phyloP scores from a whole-genome alignment of 2,888 invertebrate species.

The Gastracanthus pulcherrimus region DNA sequence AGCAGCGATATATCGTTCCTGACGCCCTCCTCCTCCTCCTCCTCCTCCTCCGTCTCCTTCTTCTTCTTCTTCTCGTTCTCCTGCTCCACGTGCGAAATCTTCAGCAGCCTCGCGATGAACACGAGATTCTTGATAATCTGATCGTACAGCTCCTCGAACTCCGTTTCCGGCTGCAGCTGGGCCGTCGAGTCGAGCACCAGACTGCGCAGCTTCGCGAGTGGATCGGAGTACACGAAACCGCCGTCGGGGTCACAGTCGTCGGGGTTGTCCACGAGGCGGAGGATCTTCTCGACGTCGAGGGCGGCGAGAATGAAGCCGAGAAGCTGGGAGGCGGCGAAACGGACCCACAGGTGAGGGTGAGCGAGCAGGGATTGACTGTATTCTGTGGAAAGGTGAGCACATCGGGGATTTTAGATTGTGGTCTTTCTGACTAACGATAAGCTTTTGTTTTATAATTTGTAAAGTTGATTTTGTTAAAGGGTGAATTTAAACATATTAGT shows the following conservation, averaged over 20 bases:
- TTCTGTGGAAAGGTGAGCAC: no score
- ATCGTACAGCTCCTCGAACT: constrained; percentile 86
- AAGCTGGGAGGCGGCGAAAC: constrained; percentile 87
- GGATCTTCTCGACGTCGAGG: constrained; percentile 81
- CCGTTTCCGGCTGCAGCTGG: constrained; percentile 83
- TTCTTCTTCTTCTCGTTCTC: constrained; percentile 52
- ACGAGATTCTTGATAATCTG: constrained; percentile 86
- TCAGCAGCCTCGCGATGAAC: constrained; percentile 84
- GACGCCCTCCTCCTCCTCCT: constrained; percentile 59
- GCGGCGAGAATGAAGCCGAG: constrained; percentile 85
- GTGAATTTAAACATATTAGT: no score
- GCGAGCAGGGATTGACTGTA: constrained; percentile 85
- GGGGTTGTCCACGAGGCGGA: constrained; percentile 76
- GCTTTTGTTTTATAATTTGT: no score
- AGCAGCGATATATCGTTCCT: constrained; percentile 81
- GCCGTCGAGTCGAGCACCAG: constrained; percentile 87
- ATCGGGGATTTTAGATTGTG: no score
- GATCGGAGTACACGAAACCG: constrained; percentile 83
- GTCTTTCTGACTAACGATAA: no score
- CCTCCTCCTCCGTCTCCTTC: constrained; percentile 53
- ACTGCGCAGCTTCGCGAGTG: constrained; percentile 82
- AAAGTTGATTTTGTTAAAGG: no score
- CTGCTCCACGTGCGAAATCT: constrained; percentile 77
- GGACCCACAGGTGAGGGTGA: constrained; percentile 93
- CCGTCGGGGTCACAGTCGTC: constrained; percentile 76